Base-by-base conservation (phyloP, 2,797 vertebrate species). In the Poliocrania exsul region DNA sequence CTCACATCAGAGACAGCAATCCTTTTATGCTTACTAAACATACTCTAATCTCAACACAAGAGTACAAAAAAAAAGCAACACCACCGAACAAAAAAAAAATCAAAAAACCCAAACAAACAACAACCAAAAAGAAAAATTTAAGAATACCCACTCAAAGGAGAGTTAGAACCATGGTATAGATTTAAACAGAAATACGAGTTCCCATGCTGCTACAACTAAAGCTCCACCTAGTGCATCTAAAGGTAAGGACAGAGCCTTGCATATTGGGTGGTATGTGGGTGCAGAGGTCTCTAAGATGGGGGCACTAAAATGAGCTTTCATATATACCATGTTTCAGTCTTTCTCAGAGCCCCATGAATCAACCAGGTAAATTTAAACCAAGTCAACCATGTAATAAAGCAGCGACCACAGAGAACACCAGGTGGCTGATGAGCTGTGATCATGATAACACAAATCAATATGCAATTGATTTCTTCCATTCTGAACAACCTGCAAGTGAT, bases 401-500 rank as follows among this genome's bases (percentile, higher is more conserved):
- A 49, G 65, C 26, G 7, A 35, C 61, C 2, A 1, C 6, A 1
- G 51, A 81, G 65, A 82, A 9, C 11, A 57, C 35, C 0, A 0
- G 15, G 69, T 2, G 2, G 21, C 69, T 92, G 61, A 8, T 62
- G 73, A 72, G 70, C 69, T 92, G 86, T 90, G 82, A 66, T 94
- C 54, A 18, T 58, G 46, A 74, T 83, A 93, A 79, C 38, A 33
- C 38, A 51, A 79, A 91, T 93, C 93, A 78, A 94, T 96, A 72
- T 88, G n/a, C 38, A 65, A 94, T 90, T 92, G 91, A 92, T 88
- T 93, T 95, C 50, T 91, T 94, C 69, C 26, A 10, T 79, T 93
- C 70, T 69, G 88, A 90, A 54, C 40, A 72, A 79, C 65, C 77
- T 81, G 65, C 46, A 86, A 86, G 90, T 58, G 91, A 72, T 78